Evolutionary conservation across 2,888 invertebrate species (phyloP), one percentile per base, ranked within the genome.

Genomic region (Aphidoletes aphidimyza): DNA sequence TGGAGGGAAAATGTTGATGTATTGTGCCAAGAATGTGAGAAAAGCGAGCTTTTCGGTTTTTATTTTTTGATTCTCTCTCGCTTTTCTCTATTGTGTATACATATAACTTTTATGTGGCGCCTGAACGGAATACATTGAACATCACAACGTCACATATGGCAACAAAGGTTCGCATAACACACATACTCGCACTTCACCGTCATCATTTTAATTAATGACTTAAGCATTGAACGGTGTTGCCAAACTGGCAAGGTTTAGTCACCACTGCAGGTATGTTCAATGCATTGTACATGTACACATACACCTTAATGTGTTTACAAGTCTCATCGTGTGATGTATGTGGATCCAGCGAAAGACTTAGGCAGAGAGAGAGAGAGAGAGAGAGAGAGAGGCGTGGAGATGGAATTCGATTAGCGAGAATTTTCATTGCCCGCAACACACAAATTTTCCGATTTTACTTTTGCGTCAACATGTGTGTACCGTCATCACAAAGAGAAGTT

Each of bases 171-270:
- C 69, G 14, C 14, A 30, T 11, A 54, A 8, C 30, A 1, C 3
- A 69, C 69, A 69, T 14, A n/a, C 69, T 30, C n/a, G 54, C 34
- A 69, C n/a, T n/a, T n/a, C n/a, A n/a, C n/a, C n/a, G n/a, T 69
- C 69, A 69, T 30, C 26, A 30, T 69, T 69, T 69, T 34, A 69
- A 30, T 69, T 69, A 34, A 69, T 69, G 69, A 69, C 30, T 69
- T 69, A 34, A 69, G 30, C 30, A 26, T 30, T 69, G 69, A 69
- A 69, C 69, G 69, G 30, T 69, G 14, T 14, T n/a, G 34, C 11
- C n/a, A 22, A 54, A 54, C 8, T 2, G 2, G 47, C n/a, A n/a
- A n/a, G n/a, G n/a, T n/a, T n/a, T n/a, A n/a, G n/a, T n/a, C n/a
- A n/a, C n/a, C n/a, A n/a, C n/a, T n/a, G n/a, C n/a, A n/a, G n/a